Evolutionary conservation across 2,888 invertebrate species (phyloP), one percentile per base, ranked within the genome.

Genomic region (Lasioglossum lativentre): DNA sequence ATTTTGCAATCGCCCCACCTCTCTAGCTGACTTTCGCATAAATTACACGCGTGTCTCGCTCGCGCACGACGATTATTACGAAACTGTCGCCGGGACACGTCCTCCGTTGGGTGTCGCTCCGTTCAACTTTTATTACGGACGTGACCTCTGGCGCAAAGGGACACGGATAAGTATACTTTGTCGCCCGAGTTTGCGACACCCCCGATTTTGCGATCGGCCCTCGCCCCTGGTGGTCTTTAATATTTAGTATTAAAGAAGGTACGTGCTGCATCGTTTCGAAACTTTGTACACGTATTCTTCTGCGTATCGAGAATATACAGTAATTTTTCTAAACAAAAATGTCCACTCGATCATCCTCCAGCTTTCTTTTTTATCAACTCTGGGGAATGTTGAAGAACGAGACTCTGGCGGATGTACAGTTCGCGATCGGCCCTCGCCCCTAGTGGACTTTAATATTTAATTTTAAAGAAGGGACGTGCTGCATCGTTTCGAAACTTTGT

Each of bases 1-100:
- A 91, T 93, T 93, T 92, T 88, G 92, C 93, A 93, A 93, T 90
- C 88, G 80, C 82, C 59, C 87, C 90, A 52, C 52, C 52, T 52
- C 34, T 16, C 66, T 8, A 6, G 89, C 87, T 6, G 63, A 30
- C 63, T 63, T 90, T 88, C 88, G 90, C 90, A 92, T 91, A 93
- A 92, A 91, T 92, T 92, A 92, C 90, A 78, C 90, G 68, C 72
- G 68, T 82, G 66, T 79, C 79, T 70, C 81, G 56, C 73, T 68
- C 68, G 68, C 81, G 30, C 72, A 10, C 63, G 42, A 27, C 23
- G 47, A 59, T 77, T 77, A 86, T 88, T 88, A 85, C 88, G 87
- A 88, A 87, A 88, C 76, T 38, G 42, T 45, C 75, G 40, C 40
- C 63, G 30, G 74, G 71, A 34, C 40, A 38, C 42, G 34, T n/a